Evolutionary conservation across 1,140 invertebrate species (phyloP), one percentile per base, ranked within the genome.

Genomic region (Drosophila pallidifrons): DNA sequence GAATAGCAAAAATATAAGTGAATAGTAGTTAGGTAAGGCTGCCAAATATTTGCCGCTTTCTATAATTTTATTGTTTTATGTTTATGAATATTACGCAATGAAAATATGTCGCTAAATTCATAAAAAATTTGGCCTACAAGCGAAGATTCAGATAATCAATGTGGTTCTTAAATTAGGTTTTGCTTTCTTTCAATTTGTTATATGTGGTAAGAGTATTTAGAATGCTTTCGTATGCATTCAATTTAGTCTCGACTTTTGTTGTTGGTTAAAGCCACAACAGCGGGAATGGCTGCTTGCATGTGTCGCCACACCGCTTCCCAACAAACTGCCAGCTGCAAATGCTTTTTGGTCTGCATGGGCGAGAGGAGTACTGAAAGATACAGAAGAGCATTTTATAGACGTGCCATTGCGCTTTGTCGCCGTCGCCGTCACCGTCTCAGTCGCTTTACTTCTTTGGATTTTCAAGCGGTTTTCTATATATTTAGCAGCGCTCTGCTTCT

Each of bases 301-400:
- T 66, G 69, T 64, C 30, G 43, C n/a, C 35, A 8, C 35, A 10
- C 8, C 35, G 8, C 35, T 38, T 3, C 28, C 8, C 35, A 5
- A 1, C 61, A 57, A 47, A 10, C 8, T 10, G 35, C 35, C 7
- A 38, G 10, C 43, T 72, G 61, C 69, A 66, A 38, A 20, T 51
- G 61, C 20, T 7, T 10, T 41, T 15, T 46, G 52, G 32, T 28
- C 15, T 52, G 59, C n/a, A 47, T 38, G 77, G 8, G 13, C 46
- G 49, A 11, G 13, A n/a, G 20, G 0, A 1, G 57, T 3, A 15
- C 5, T 0, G 58, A 6, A 5, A 49, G 6, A 8, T 0, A 25
- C 3, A 25, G n/a, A 4, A 6, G 11, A n/a, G 51, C 68, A 63
- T 89, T 88, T 89, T 79, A 89, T 85, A 51, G 77, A 83, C 60